A percentile compares a stretch with the other conserved stretches of the same genome.
Evolutionary conservation across 92 coral and sea anemone species (phyloP).

Genomic region (Porites rus): DNA sequence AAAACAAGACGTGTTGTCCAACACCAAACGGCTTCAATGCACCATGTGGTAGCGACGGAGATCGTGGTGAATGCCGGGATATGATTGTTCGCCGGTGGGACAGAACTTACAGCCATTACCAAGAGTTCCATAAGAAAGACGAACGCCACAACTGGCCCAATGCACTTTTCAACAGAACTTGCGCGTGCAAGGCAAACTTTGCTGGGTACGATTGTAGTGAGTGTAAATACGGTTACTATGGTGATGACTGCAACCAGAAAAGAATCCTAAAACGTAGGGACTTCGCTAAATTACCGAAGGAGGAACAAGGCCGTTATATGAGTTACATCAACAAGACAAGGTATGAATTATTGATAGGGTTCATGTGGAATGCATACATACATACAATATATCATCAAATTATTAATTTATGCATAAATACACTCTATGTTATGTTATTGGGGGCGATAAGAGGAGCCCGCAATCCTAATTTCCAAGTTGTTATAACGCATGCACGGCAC

Average conservation of each 20-base stretch:
- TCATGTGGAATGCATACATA: too few species aligned
- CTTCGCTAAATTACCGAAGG: slow-evolving; percentile 38
- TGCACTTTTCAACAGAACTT: slow-evolving; percentile 47
- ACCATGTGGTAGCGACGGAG: slow-evolving; percentile 66
- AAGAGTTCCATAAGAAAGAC: slow-evolving; percentile 43
- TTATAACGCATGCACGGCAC: too few species aligned
- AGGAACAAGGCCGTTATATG: slow-evolving; percentile 72
- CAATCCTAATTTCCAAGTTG: too few species aligned
- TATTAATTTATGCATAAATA: too few species aligned
- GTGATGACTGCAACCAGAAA: slow-evolving; percentile 49
- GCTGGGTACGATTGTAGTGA: slow-evolving; percentile 79
- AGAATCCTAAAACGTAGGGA: slow-evolving; percentile 44
- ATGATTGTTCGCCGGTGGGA: slow-evolving; percentile 57
- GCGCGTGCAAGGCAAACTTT: slow-evolving; percentile 60
- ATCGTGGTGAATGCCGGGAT: slow-evolving; percentile 66
- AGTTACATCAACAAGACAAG: slow-evolving; percentile 57
- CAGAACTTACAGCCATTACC: slow-evolving; percentile 47
- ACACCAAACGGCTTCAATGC: slow-evolving; percentile 56
- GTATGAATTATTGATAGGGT: background rate
- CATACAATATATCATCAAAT: too few species aligned
- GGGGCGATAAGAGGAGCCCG: too few species aligned
- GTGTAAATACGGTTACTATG: slow-evolving; percentile 73
- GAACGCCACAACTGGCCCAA: slow-evolving; percentile 81
- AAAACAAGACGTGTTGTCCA: slow-evolving; percentile 70
- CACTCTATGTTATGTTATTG: too few species aligned